phyloP scores from a whole-genome alignment of 2,113 vertebrate genomes.

The Archilochus colubris region DNA sequence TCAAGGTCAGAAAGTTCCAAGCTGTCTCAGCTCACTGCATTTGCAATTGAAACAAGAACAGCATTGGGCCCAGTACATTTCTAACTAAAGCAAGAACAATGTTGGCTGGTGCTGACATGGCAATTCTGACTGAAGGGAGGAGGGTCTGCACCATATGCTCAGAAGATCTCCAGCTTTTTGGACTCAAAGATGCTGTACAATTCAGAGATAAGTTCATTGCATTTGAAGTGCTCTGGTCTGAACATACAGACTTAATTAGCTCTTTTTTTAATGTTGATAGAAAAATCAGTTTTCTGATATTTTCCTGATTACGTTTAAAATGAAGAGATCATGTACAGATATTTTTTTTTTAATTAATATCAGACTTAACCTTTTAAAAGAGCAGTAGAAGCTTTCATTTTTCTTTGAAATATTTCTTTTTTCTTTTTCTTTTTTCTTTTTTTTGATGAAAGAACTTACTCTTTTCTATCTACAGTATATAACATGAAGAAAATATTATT shows the following conservation, averaged over 20 bases:
- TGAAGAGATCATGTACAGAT: neutral
- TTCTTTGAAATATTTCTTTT: neutral
- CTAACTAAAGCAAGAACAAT: too few relatives aligned
- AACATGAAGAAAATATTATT: neutral
- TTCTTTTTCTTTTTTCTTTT: neutral
- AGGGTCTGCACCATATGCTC: neutral
- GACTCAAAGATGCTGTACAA: neutral
- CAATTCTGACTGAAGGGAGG: too few relatives aligned
- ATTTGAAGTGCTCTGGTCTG: neutral
- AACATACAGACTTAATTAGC: fast-evolving
- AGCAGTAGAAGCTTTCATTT: neutral
- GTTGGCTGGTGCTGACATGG: too few relatives aligned
- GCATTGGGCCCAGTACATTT: too few relatives aligned
- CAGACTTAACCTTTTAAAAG: neutral
- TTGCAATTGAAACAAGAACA: too few relatives aligned
- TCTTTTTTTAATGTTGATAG: neutral
- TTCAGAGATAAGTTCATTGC: neutral
- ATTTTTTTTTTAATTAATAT: neutral
- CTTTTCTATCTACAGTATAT: neutral
- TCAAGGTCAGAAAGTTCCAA: too few relatives aligned
- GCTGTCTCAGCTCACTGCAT: too few relatives aligned
- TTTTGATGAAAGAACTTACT: neutral
- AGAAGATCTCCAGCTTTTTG: neutral
- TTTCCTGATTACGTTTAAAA: neutral
- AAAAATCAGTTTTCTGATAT: neutral